Evolutionary conservation across 2,797 vertebrate species (phyloP), one percentile per base, ranked within the genome.

Genomic region (Epinephelus awoara): DNA sequence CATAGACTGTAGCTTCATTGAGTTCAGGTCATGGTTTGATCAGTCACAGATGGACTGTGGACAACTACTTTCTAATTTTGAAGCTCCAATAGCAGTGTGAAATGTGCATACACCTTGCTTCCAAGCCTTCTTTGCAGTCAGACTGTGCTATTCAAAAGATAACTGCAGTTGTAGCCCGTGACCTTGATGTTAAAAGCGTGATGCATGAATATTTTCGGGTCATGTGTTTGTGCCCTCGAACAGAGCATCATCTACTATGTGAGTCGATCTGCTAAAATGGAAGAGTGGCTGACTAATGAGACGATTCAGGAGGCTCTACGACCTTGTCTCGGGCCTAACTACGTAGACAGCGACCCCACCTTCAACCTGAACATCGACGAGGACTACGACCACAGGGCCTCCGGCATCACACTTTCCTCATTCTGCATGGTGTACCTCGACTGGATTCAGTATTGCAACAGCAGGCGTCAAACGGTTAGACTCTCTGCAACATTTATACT

Each of bases 181-280:
- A 44, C 17, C 27, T n/a, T 11, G 15, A 50, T 13, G 58, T 40
- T 56, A 15, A 52, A 52, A 23, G 7, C n/a, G n/a, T n/a, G 23
- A 51, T 38, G 3, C 10, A n/a, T 18, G 3, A 61, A 44, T 54
- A 77, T 73, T 51, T 64, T 34, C 34, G 13, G 15, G 3, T 73
- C 2, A 0, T 18, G 19, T 40, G 8, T 71, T 83, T 44, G 2
- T 64, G 64, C n/a, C 38, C 2, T 44, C 46, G 3, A 76, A 73
- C 92, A 99, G 98, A 98, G 98, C 83, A 99, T 99, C 89, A 98
- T 99, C 92, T 99, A 98, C 92, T 99, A 99, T 55, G 98, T 99
- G 80, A 97, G 96, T 55, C 96, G 96, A 4, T 99, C 98, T 14
- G 89, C 96, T 21, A 98, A 98, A 86, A 93, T 99, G 61, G 98